These are phyloP conservation scores for Allygus modestus DNA, from an alignment of 2,888 invertebrate species.

Conservation along the genomic window DNA sequence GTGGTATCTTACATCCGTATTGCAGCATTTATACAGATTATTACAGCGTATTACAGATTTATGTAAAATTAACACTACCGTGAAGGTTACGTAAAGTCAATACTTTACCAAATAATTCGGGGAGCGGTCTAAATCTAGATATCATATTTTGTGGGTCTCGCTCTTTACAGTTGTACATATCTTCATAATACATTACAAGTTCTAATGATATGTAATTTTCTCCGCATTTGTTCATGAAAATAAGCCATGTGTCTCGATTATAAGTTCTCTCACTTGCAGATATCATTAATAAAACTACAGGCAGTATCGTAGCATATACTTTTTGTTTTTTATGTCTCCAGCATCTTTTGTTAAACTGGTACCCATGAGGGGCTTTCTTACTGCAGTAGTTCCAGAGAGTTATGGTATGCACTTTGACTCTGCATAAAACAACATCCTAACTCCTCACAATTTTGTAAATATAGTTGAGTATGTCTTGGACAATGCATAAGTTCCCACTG, in stretches of 20 bases:
- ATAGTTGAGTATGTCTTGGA: no score
- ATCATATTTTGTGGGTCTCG: slow-evolving; percentile 21
- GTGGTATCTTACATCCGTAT: slow-evolving; percentile 21
- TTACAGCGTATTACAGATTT: no score
- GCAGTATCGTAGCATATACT: background rate
- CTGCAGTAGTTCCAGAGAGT: background rate
- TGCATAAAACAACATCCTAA: no score
- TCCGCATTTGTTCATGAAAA: background rate
- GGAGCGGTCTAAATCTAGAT: slow-evolving; percentile 48
- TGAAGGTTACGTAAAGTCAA: background rate
- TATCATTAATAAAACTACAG: background rate
- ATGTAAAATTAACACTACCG: slow-evolving; percentile 30
- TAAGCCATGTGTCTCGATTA: background rate
- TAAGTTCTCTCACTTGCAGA: background rate
- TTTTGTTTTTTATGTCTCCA: background rate
- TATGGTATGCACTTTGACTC: no score
- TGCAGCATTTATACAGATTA: background rate
- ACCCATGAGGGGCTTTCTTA: background rate
- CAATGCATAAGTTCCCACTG: no score
- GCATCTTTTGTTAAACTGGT: background rate
- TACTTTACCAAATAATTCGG: background rate
- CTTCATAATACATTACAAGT: slow-evolving; percentile 4
- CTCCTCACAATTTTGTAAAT: no score
- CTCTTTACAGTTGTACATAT: slow-evolving; percentile 13
- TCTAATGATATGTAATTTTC: background rate